Percentiles rank a stretch among this genome's conserved stretches.
phyloP scores from a whole-genome alignment of 2,888 invertebrate genomes.

The Alloscopus bannaensis region DNA sequence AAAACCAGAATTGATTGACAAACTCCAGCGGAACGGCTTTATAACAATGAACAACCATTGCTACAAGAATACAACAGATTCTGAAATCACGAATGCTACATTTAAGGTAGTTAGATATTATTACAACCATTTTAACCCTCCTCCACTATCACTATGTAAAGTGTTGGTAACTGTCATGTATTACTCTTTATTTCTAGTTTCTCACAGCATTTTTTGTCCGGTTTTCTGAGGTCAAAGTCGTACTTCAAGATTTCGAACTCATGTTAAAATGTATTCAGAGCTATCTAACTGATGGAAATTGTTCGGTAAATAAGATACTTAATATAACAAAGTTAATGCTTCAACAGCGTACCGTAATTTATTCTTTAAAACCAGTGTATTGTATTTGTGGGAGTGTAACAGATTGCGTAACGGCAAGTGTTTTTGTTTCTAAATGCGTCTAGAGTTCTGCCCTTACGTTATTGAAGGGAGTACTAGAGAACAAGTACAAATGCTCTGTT shows the following conservation, averaged over 20 bases:
- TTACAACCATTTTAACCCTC: not conserved
- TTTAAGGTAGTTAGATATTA: conserved; percentile 57
- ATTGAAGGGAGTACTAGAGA: conserved; percentile 65
- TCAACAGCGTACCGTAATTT: too few species aligned
- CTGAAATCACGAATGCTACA: conserved; percentile 65
- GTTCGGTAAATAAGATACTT: conserved; percentile 60
- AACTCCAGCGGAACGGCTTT: conserved; percentile 60
- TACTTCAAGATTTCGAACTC: conserved; percentile 64
- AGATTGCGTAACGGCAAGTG: too few species aligned
- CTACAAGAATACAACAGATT: conserved; percentile 60
- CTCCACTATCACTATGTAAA: not conserved
- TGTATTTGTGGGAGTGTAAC: too few species aligned
- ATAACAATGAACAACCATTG: conserved; percentile 65
- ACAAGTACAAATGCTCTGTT: conserved; percentile 57
- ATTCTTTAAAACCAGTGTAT: too few species aligned
- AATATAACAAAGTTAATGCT: too few species aligned
- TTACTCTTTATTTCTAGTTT: conserved; percentile 52
- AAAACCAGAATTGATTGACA: conserved; percentile 56
- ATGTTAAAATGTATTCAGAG: conserved; percentile 67
- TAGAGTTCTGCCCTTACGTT: conserved; percentile 66
- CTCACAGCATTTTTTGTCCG: conserved; percentile 65
- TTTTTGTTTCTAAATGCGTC: conserved; percentile 12
- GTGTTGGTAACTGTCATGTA: not conserved
- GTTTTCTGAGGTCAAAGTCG: conserved; percentile 61
- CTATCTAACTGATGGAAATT: conserved; percentile 65